Evolutionary conservation across 2,888 invertebrate species (phyloP).

Genomic region (Coelinius sp.): DNA sequence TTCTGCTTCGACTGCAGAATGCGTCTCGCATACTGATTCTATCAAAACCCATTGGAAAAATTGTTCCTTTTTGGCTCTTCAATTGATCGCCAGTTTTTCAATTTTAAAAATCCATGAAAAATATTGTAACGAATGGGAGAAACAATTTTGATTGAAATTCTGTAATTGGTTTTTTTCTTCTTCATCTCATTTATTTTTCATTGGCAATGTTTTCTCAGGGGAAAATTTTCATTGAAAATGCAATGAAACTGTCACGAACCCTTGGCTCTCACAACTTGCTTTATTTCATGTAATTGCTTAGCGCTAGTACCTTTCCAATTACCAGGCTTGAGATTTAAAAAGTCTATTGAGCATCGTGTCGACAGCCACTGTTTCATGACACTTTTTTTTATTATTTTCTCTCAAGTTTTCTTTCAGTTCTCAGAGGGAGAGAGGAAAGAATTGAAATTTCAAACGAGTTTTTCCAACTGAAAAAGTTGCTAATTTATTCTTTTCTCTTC

Average conservation of each 20-base stretch:
- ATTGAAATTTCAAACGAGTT: slow-evolving; percentile 2
- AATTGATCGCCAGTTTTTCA: neutral
- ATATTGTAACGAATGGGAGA: neutral
- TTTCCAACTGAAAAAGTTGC: neutral
- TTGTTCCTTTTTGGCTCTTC: neutral
- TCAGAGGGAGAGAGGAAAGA: neutral
- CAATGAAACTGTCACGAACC: slow-evolving; percentile 2
- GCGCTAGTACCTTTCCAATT: slow-evolving; percentile 2
- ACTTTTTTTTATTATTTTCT: neutral
- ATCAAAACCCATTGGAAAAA: neutral
- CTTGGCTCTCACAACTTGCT: neutral
- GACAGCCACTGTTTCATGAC: neutral
- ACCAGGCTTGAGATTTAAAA: slow-evolving; percentile 4
- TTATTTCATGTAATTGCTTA: neutral
- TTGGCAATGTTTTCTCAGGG: neutral
- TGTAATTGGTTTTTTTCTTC: neutral
- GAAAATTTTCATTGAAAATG: neutral
- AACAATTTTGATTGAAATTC: slow-evolving; percentile 3
- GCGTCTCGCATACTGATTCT: too few species aligned
- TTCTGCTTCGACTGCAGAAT: too few species aligned
- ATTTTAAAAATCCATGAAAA: neutral
- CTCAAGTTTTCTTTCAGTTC: neutral
- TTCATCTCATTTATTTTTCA: neutral
- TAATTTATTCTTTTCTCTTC: neutral
- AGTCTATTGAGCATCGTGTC: neutral